Evolutionary conservation across 2,888 invertebrate genomes (phyloP), one percentile per base, ranked within the genome.

Genomic region (Podotricha telesiphe): DNA sequence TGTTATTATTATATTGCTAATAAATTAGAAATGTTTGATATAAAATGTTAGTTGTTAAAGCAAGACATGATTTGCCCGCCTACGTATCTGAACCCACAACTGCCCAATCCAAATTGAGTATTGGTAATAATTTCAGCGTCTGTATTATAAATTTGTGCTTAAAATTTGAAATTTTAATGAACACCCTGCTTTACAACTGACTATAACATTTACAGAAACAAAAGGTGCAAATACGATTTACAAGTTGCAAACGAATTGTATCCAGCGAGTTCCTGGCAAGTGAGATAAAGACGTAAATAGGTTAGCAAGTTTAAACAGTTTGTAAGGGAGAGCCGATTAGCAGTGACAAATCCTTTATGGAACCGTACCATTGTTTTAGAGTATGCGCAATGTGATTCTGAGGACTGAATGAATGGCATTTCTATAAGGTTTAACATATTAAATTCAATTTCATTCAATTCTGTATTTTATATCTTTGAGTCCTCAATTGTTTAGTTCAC

Each of bases 321-420:
- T 47, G 55, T 67, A 61, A 61, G 58, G 67, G 50, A 61, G 68
- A 73, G 70, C 65, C 70, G 70, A 70, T 73, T 73, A 73, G 55
- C 59, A 59, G 64, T 68, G 73, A 70, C 65, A 64, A 62, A 65
- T 65, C 62, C 50, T 56, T 48, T 69, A 48, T 67, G 56, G 59
- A 65, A 67, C 64, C 50, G 42, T 56, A 17, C 55, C 55, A 61
- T 72, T 72, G 65, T 65, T 62, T 48, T 34, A 56, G 40, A 56
- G 53, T 22, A 61, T 45, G 17, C 17, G 61, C 45, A 45, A 62
- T 65, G 34, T 13, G 56, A 68, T 71, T 55, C 37, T 50, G 20
- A 5, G 47, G 53, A 20, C 55, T 40, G n/a, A 34, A 67, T 53
- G 13, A 22, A 45, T 37, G 22, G 48, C 53, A 40, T 42, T 45